Evolutionary conservation across 64 coral and sea anemone species (phyloP).

Genomic region (Porites lutea): DNA sequence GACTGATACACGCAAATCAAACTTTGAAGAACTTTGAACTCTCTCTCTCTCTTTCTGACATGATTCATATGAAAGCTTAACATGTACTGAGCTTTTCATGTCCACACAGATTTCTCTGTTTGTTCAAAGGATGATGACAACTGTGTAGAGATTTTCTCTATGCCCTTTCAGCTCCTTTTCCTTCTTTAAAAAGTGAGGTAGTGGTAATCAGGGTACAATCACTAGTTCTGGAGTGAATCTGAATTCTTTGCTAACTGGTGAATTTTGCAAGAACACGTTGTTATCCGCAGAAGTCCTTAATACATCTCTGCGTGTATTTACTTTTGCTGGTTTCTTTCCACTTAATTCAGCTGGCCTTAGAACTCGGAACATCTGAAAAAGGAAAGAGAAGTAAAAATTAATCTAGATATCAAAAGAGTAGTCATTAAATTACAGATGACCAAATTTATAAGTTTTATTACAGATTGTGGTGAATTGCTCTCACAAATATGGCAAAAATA

Average conservation of each 20-base stretch:
- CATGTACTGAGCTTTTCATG: too few species aligned
- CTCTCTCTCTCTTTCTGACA: too few species aligned
- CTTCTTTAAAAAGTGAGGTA: background rate
- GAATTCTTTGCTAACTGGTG: slow-evolving; percentile 15
- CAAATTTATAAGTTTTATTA: too few species aligned
- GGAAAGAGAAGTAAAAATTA: background rate
- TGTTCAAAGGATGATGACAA: too few species aligned
- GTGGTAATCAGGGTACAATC: background rate
- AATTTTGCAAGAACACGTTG: slow-evolving; percentile 2
- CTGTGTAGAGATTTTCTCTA: too few species aligned
- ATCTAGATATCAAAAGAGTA: background rate
- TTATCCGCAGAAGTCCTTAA: slow-evolving; percentile 4
- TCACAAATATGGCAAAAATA: too few species aligned
- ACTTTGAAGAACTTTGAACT: too few species aligned
- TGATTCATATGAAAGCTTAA: too few species aligned
- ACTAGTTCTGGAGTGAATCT: background rate
- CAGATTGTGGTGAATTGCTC: too few species aligned
- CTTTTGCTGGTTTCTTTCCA: background rate
- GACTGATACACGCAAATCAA: too few species aligned
- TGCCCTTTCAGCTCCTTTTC: background rate
- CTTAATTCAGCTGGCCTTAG: slow-evolving; percentile 9
- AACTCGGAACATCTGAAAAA: slow-evolving; percentile 18
- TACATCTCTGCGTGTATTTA: background rate
- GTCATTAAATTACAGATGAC: too few species aligned
- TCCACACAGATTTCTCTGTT: too few species aligned